Evolutionary conservation across 2,797 vertebrate species (phyloP), one percentile per base, ranked within the genome.

Genomic region (Crypturellus tataupa): DNA sequence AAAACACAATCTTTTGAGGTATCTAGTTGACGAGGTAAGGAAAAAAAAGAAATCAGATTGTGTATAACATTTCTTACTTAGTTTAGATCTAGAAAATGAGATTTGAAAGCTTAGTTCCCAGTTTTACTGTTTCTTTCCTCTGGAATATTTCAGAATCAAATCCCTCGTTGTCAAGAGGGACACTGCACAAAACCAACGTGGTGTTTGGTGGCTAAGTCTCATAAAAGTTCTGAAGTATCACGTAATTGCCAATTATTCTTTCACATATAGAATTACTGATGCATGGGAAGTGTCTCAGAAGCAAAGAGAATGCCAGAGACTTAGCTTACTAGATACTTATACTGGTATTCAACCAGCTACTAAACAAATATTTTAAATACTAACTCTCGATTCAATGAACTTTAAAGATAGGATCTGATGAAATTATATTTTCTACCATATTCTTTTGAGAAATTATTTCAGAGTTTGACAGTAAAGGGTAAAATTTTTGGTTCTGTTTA

Each of bases 311-410:
- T 0, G 0, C 40, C 51, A 64, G 33, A 64, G 14, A 59, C 58
- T 35, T 39, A 20, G 46, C n/a, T 59, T 83, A 31, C 33, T 67
- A 63, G 8, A 37, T 68, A 23, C 23, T 53, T 76, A 69, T 0
- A 2, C 17, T 44, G 25, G 10, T 70, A 70, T 23, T n/a, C 44
- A 77, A 39, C 11, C 29, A 19, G 23, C 35, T 89, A 59, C 42
- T 76, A 87, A 87, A 84, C 58, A 13, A 75, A 2, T 33, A 71
- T 69, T 92, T 72, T 14, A 72, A 88, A 71, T 53, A 65, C 3
- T 71, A 5, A 42, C 31, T 88, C 86, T 60, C 11, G 5, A 42
- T 73, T 70, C 49, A 12, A 17, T 70, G 17, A 24, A 49, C 68
- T 58, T 81, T 49, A 33, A 3, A 42, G 29, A 39, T 10, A 76